A percentile compares a stretch with the other conserved stretches of the same genome.
Evolutionary conservation across 2,113 vertebrate genomes (phyloP).

Genomic region (Jaculus jaculus): DNA sequence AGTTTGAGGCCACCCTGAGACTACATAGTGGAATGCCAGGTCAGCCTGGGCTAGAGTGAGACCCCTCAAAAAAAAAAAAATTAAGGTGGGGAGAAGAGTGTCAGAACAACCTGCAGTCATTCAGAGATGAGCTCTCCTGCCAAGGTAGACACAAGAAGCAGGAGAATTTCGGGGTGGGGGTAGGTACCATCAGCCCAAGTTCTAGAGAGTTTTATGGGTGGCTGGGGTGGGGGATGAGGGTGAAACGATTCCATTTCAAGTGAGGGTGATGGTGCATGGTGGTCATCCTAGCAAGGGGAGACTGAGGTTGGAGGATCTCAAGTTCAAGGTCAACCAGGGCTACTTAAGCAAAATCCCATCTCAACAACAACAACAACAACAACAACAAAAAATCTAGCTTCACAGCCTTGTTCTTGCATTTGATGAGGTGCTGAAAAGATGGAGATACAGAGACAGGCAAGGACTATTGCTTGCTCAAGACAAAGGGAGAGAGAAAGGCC

Average conservation of each 20-base stretch:
- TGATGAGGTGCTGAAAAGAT: neutral
- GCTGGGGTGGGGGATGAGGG: neutral
- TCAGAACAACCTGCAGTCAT: neutral
- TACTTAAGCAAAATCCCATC: neutral
- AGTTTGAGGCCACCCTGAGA: no score
- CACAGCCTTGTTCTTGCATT: neutral
- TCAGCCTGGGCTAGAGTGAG: no score
- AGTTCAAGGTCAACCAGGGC: no score
- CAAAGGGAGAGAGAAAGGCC: neutral
- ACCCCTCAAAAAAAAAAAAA: no score
- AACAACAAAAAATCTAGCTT: neutral
- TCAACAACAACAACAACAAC: neutral
- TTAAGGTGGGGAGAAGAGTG: no score
- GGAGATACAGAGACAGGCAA: slow-evolving; percentile 34
- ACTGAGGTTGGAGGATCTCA: neutral
- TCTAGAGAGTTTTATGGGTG: neutral
- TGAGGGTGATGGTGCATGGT: neutral
- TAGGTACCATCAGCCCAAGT: neutral
- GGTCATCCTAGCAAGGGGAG: neutral
- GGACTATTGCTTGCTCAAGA: neutral
- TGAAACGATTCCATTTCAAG: neutral
- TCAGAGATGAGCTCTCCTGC: neutral
- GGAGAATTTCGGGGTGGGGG: neutral
- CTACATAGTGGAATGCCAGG: no score
- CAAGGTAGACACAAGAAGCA: neutral